Base-by-base conservation (phyloP, 2,888 invertebrate species). In the Agrochola circellaris region DNA sequence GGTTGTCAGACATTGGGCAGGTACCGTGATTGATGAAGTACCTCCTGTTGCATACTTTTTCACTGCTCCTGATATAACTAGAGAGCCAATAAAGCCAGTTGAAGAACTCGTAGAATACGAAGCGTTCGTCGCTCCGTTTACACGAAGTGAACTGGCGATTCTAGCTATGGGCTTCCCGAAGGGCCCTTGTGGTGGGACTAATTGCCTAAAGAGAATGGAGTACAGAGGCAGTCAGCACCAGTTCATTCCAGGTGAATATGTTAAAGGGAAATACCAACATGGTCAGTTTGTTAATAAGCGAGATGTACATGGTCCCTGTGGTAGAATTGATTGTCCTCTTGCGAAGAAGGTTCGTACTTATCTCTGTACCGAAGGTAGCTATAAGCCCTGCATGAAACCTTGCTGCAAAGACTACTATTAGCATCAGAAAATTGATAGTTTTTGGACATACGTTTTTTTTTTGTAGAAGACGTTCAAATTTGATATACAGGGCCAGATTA, bases 131-230 rank as follows among this genome's bases (percentile, higher is more conserved):
- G 96, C 96, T 68, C 96, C 96, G 3, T 96, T 91, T 78, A 95
- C 96, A 45, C 65, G 84, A 2, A 95, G 95, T 73, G 96, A 96
- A 83, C 87, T 96, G 11, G 93, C 94, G 0, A 96, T 96, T 74
- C 90, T 96, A n/a, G 89, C 96, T 0, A 96, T 96, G 96, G 96
- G 96, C 64, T 96, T 96, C 75, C 96, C 96, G 2, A 96, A 96
- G 88, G 96, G 96, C 0, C 96, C 96, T 6, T 96, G 96, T 86
- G 96, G 96, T 74, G 96, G 96, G n/a, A 96, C 95, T 0, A 96
- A 96, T 69, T 96, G 96, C 87, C 93, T 92, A 2, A 95, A 94
- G 81, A 90, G 96, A 79, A 95, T 96, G 96, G 96, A 96, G 0
- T 96, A 92, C 71, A 92, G 96, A 84, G 96, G 96, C 2, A 95